Base-by-base conservation (phyloP, 1,140 invertebrate species). In the Cotesia vestalis region DNA sequence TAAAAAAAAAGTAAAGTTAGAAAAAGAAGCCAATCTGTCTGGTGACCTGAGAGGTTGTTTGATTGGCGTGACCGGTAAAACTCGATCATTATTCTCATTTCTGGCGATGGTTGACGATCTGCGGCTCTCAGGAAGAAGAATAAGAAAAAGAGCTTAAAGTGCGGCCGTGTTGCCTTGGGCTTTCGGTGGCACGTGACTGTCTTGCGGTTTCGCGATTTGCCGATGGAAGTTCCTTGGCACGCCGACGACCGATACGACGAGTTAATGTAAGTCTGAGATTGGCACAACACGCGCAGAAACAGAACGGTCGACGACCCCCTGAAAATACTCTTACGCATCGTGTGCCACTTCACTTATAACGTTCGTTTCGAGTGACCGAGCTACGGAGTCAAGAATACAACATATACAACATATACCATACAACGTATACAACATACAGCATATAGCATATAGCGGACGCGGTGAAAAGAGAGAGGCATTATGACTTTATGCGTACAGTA, bases 241-340 rank as follows among this genome's bases (percentile, higher is more conserved):
- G 27, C 40, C 27, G 51, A 11, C 57, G 17, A 59, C 6, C 52
- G 14, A n/a, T 9, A 14, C 27, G 51, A 11, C 57, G 17, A 59
- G 40, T 46, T 46, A 46, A 46, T 46, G 40, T 46, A 46, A 46
- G 35, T 20, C 40, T 20, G 51, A 67, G 66, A 67, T 20, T 20
- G 38, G 66, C 66, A 59, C 57, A 59, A 34, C 8, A 59, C 17
- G 66, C 46, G 51, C 51, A 67, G 82, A 85, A 85, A 77, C 83
- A 84, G 84, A 84, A 82, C 83, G 84, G 84, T 84, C 83, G 76
- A 78, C 78, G 82, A 84, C 77, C 83, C 70, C 57, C 78, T 81
- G 77, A 81, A 81, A 81, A 83, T 84, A 85, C 83, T 85, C 83
- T 84, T 85, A 84, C 83, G 83, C 83, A 83, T 84, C 64, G 75